A percentile compares a stretch with the other conserved stretches of the same genome.
Evolutionary conservation across 1,140 invertebrate genomes (phyloP).

Genomic region (Eumeta japonica): DNA sequence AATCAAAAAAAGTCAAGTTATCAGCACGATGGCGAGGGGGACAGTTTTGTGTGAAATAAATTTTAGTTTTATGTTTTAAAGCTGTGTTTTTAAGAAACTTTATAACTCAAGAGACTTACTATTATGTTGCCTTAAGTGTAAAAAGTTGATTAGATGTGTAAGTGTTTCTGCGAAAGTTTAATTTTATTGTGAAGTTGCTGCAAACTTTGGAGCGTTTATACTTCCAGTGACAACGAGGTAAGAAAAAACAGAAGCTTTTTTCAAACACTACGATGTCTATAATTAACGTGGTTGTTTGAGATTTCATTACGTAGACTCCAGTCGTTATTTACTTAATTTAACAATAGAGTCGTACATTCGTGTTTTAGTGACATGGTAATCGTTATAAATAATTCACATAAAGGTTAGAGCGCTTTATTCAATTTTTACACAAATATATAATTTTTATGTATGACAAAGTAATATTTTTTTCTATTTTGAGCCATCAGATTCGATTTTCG

Average conservation of each 20-base stretch:
- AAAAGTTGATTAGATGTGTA: constrained; percentile 24
- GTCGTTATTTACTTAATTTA: constrained; percentile 6
- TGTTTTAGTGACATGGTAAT: too few relatives aligned
- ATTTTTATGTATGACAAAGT: too few relatives aligned
- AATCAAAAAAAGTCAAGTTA: too few relatives aligned
- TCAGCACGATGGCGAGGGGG: constrained; percentile 54
- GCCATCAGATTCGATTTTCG: too few relatives aligned
- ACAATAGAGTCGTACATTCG: too few relatives aligned
- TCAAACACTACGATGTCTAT: constrained; percentile 46
- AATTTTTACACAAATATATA: too few relatives aligned
- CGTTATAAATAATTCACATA: constrained; percentile 48
- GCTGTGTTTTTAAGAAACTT: constrained; percentile 45
- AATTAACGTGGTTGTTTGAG: constrained; percentile 24
- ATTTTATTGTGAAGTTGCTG: constrained; percentile 49
- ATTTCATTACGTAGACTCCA: too few relatives aligned
- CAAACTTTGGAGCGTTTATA: constrained; percentile 53
- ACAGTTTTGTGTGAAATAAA: constrained; percentile 48
- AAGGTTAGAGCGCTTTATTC: constrained; percentile 48
- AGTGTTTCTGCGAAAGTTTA: constrained; percentile 31
- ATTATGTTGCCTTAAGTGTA: constrained; percentile 34
- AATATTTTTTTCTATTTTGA: too few relatives aligned
- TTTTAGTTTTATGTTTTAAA: constrained; percentile 49
- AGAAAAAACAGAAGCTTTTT: constrained; percentile 54
- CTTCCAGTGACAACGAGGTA: constrained; percentile 59
- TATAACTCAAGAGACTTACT: constrained; percentile 38